phyloP scores from a whole-genome alignment of 2,113 vertebrate species.

The Myxocyprinus asiaticus region DNA sequence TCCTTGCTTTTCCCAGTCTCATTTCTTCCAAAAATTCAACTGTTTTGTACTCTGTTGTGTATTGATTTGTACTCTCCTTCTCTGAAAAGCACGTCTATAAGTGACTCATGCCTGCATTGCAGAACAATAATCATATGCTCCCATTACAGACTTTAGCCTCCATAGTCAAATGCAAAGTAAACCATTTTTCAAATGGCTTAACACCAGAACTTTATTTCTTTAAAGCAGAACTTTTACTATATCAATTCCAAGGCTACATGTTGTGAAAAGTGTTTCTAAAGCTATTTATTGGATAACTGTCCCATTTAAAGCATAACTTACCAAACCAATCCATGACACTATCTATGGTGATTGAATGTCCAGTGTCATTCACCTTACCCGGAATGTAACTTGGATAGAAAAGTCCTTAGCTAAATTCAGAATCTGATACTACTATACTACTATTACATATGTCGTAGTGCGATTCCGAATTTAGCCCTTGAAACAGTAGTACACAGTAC shows the following conservation, averaged over 20 bases:
- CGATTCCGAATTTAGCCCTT: no score
- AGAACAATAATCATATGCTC: background rate
- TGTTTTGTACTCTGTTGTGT: background rate
- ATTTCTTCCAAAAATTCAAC: background rate
- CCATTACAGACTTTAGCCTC: slow-evolving; percentile 1
- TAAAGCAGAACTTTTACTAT: background rate
- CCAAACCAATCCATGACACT: background rate
- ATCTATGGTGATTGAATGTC: background rate
- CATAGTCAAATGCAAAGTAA: background rate
- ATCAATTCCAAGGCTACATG: background rate
- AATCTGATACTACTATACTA: no score
- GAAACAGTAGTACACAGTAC: no score
- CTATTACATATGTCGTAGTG: no score
- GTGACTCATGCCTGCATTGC: slow-evolving; percentile 11
- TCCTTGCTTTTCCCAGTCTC: background rate
- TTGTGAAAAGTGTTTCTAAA: background rate
- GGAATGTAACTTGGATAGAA: background rate
- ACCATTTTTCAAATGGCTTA: background rate
- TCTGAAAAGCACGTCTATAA: background rate
- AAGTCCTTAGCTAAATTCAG: no score
- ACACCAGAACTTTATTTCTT: no score
- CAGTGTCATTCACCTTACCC: background rate
- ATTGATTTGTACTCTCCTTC: slow-evolving; percentile 5
- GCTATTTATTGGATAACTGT: no score
- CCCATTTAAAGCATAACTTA: slow-evolving; percentile 7